A percentile compares a stretch with the other conserved stretches of the same genome.
Conservation (phyloP, 2,113 vertebrate species). For the Cyprinodon variegatus region DNA sequence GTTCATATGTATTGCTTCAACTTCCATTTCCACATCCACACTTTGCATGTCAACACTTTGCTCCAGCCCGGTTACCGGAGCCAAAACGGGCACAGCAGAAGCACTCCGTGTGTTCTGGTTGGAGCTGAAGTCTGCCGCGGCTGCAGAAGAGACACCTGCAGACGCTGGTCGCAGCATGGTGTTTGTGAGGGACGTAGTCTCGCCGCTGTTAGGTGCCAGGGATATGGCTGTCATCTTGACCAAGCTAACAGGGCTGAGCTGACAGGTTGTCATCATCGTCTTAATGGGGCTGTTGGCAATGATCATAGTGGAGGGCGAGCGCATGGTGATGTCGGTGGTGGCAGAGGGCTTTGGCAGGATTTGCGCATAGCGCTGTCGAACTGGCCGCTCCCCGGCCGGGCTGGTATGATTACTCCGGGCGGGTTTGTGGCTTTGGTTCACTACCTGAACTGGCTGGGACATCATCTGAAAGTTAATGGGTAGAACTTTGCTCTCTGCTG, state of each 20-base stretch:
- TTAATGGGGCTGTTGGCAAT: conserved; percentile 94
- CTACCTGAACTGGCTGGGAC: conserved; percentile 91
- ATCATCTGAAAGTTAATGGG: conserved; percentile 96
- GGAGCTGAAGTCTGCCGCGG: conserved; percentile 79
- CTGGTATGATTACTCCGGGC: conserved; percentile 87
- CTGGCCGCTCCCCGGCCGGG: conserved; percentile 88
- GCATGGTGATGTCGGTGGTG: conserved; percentile 88
- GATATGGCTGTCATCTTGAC: conserved; percentile 97
- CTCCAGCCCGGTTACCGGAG: conserved; percentile 78
- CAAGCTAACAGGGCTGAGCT: conserved; percentile 90
- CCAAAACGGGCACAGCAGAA: conserved; percentile 85
- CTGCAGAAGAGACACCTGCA: conserved; percentile 72
- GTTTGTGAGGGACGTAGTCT: conserved; percentile 66
- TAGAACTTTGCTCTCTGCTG: conserved; percentile 90
- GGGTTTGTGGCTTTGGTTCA: conserved; percentile 91
- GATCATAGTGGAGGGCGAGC: conserved; percentile 93
- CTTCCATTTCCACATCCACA: conserved; percentile 88
- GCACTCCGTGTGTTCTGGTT: conserved; percentile 83
- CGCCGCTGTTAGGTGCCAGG: conserved; percentile 82
- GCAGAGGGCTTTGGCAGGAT: conserved; percentile 94
- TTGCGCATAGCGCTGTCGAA: conserved; percentile 93
- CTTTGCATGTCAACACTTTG: conserved; percentile 63
- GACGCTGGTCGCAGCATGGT: conserved; percentile 84
- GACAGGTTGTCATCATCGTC: conserved; percentile 91
- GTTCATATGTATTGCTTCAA: conserved; percentile 84